Conservation (phyloP, 2,888 invertebrate genomes). For the Torymus aiolomorphi region DNA sequence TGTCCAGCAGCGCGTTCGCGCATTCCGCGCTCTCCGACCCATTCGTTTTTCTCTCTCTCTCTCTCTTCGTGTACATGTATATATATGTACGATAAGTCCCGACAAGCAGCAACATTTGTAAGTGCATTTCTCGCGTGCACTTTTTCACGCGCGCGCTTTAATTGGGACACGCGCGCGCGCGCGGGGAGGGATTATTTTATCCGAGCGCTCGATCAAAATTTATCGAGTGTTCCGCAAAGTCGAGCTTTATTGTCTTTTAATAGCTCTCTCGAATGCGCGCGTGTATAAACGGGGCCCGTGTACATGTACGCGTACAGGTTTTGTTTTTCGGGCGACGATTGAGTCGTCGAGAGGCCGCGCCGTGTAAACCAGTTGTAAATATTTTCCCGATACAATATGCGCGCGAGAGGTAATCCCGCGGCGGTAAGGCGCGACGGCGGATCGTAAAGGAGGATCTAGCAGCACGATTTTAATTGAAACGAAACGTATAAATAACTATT, state of each 20-base stretch:
- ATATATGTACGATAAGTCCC: not conserved
- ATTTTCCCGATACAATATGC: not conserved
- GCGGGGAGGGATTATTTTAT: constrained; percentile 27
- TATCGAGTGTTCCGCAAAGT: constrained; percentile 35
- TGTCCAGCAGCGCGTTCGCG: not conserved
- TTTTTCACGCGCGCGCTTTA: not conserved
- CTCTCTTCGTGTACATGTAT: too few species aligned
- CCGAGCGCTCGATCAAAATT: constrained; percentile 33
- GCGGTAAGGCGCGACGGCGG: too few species aligned
- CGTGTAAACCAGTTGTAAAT: constrained; percentile 30
- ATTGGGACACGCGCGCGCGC: constrained; percentile 36
- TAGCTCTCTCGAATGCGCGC: not conserved
- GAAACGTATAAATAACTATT: constrained; percentile 11
- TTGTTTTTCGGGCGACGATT: not conserved
- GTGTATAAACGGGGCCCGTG: too few species aligned
- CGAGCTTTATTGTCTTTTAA: too few species aligned
- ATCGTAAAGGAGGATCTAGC: not conserved
- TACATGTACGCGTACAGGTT: not conserved
- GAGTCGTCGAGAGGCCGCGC: not conserved
- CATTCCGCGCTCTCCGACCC: constrained; percentile 13
- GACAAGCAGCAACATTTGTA: constrained; percentile 31
- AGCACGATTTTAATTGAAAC: not conserved
- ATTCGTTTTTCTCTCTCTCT: not conserved
- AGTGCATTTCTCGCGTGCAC: constrained; percentile 22
- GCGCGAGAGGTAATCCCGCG: too few species aligned